phyloP scores from a whole-genome alignment of 2,888 invertebrate genomes.

The Erebia palarica region DNA sequence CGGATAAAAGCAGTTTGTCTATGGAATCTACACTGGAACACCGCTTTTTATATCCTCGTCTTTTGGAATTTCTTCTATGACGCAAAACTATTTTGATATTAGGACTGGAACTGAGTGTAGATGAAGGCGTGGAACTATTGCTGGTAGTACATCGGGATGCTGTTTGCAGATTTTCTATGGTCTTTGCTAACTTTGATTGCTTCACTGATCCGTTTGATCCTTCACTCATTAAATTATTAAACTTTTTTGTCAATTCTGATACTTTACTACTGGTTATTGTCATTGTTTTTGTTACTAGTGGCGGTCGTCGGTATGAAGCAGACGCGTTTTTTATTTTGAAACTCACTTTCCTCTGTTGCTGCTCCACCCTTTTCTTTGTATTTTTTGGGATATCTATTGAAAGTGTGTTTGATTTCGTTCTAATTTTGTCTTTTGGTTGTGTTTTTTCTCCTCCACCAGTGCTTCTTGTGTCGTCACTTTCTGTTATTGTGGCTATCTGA shows the following conservation, averaged over 20 bases:
- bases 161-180: slow-evolving; percentile 72
- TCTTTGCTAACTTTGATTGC: slow-evolving; percentile 80
- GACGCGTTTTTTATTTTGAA: slow-evolving; percentile 83
- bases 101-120: slow-evolving; percentile 73
- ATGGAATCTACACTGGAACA: slow-evolving; percentile 78
- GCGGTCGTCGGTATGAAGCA: slow-evolving; percentile 69
- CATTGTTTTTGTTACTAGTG: slow-evolving; percentile 70
- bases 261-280: slow-evolving; percentile 83
- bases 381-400: slow-evolving; percentile 51
- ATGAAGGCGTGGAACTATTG: slow-evolving; percentile 74
- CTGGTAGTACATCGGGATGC: slow-evolving; percentile 60
- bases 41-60: slow-evolving; percentile 75
- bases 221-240: slow-evolving; percentile 84
- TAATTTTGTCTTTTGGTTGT: slow-evolving; percentile 45
- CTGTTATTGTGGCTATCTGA: slow-evolving; percentile 69
- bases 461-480: slow-evolving; percentile 72
- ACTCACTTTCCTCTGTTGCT: slow-evolving; percentile 81
- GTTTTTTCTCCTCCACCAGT: slow-evolving; percentile 69
- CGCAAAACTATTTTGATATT: slow-evolving; percentile 77
- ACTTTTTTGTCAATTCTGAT: slow-evolving; percentile 86
- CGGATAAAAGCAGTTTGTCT: slow-evolving; percentile 62
- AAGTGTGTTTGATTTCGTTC: slow-evolving; percentile 46
- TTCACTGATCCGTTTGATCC: slow-evolving; percentile 66
- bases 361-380: slow-evolving; percentile 62
- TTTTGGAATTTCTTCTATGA: slow-evolving; percentile 71